Evolutionary conservation across 2,888 invertebrate genomes (phyloP), one percentile per base, ranked within the genome.

Genomic region (Cynaeus angustus): DNA sequence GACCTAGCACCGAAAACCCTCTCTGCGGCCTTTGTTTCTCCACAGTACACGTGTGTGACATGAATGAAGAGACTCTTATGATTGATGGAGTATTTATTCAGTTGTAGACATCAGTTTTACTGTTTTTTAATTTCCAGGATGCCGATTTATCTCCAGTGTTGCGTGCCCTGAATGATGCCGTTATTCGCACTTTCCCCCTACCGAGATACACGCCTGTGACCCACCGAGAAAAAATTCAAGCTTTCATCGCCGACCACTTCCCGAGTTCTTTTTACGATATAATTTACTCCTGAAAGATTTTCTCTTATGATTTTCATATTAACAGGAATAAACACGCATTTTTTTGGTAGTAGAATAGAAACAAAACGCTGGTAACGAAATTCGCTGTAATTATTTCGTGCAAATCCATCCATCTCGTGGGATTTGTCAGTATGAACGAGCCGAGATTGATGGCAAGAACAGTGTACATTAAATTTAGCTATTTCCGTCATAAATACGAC

Each of bases 131-230:
- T 46, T 74, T 80, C 75, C 84, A 93, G 93, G 91, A 92, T 76
- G 90, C 91, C 21, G 94, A 95, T 83, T 86, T 94, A 80, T 90
- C 91, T 68, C 91, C 93, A 38, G 92, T 94, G 73, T 88, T 94
- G 56, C 90, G 92, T 71, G 90, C 94, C 26, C 87, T 94, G 74
- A 91, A 91, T 70, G 94, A 95, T 83, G 90, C 94, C 64, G 91
- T 94, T 50, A 89, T 91, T 53, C 91, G 94, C 80, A 94, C 94
- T 64, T 95, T 94, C 87, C 95, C 95, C 13, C 88, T 95, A 85
- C 87, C 91, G 14, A 91, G 93, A 85, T 95, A 95, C 86, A 94
- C 94, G 1, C 94, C 95, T 0, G 93, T 95, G 45, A 92, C 93
- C 0, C 89, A 91, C 48, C 87, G 88, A 53, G 95, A 95, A 85